These are phyloP conservation scores for Dissostichus mawsoni DNA, from an alignment of 2,113 vertebrate species.

Conservation along the genomic window DNA sequence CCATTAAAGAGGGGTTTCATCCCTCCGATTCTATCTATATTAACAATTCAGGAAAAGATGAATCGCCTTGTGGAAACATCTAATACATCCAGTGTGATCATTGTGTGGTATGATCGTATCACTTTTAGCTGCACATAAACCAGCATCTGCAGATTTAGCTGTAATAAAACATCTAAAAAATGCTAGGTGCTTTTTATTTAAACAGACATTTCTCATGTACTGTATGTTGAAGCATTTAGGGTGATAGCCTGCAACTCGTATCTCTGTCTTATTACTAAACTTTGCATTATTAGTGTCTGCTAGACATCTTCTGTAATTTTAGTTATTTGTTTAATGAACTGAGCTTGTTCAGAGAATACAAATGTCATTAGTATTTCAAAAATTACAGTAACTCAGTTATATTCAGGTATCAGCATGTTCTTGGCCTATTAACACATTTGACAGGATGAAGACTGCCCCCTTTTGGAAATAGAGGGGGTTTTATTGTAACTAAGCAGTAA, in stretches of 20 bases:
- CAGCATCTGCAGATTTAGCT: too few species aligned
- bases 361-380: not conserved
- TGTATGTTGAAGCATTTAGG: not conserved
- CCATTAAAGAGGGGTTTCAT: too few species aligned
- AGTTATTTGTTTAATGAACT: not conserved
- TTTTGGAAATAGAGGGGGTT: constrained; percentile 45
- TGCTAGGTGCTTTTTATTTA: too few species aligned
- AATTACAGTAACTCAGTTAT: not conserved
- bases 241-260: not conserved
- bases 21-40: too few species aligned
- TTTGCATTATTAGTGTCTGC: not conserved
- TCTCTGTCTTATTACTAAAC: not conserved
- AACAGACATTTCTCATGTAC: too few species aligned
- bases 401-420: not conserved
- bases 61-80: too few species aligned
- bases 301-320: not conserved
- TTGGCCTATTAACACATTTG: not conserved
- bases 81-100: not conserved
- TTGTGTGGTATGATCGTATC: not conserved
- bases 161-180: too few species aligned
- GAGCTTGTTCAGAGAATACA: not conserved
- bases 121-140: too few species aligned
- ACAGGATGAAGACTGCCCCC: constrained; percentile 42
- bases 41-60: not conserved
- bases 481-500: not conserved